Percentiles rank a stretch among this genome's conserved stretches.
Evolutionary conservation across 1,140 invertebrate species (phyloP).

Genomic region (Magallana gigas): DNA sequence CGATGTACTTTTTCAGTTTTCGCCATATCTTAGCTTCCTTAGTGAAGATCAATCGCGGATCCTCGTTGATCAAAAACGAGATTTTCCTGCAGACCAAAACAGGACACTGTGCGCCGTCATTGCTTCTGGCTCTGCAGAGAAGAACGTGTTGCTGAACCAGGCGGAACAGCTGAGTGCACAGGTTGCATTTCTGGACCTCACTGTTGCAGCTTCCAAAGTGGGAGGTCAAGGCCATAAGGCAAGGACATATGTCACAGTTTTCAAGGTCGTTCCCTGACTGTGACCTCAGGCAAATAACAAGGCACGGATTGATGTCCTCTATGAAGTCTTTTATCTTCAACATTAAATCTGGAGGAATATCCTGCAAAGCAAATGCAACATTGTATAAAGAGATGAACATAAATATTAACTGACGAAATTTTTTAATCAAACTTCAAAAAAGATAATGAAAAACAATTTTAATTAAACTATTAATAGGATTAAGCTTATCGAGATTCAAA

Average conservation of each 20-base stretch:
- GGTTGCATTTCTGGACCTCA: constrained; percentile 22
- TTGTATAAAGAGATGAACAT: too few relatives aligned
- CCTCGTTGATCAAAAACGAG: background rate
- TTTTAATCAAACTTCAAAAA: too few relatives aligned
- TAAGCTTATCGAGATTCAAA: too few relatives aligned
- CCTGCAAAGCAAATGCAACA: background rate
- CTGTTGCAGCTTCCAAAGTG: constrained; percentile 54
- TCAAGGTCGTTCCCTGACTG: constrained; percentile 40
- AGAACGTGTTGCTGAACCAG: constrained; percentile 48
- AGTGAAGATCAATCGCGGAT: constrained; percentile 31
- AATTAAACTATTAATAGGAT: too few relatives aligned
- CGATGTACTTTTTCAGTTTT: constrained; percentile 56
- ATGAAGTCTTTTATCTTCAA: constrained; percentile 35
- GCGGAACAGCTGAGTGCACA: constrained; percentile 44
- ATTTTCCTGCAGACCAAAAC: constrained; percentile 51
- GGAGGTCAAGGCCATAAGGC: constrained; percentile 42
- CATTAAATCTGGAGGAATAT: constrained; percentile 47
- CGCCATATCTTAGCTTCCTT: constrained; percentile 49
- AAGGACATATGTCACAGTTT: constrained; percentile 52
- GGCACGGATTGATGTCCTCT: constrained; percentile 46
- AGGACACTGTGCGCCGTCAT: constrained; percentile 12
- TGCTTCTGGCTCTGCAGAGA: constrained; percentile 31
- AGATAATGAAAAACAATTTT: too few relatives aligned
- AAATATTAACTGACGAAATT: too few relatives aligned
- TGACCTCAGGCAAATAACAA: constrained; percentile 43